Conservation (phyloP, 1,140 invertebrate species). For the Papilio glaucus region DNA sequence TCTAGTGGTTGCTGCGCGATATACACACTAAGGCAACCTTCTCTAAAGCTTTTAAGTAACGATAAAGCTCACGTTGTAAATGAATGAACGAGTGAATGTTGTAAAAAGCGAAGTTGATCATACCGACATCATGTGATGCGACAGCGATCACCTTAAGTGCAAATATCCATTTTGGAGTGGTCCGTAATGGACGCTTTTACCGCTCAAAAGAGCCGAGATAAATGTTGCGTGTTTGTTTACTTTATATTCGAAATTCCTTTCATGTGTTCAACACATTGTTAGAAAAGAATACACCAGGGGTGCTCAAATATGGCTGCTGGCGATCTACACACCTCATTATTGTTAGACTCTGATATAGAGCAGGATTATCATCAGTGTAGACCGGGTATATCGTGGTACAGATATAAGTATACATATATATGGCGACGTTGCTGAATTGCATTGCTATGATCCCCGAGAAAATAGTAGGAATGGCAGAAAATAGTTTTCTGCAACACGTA, state of each 20-base stretch:
- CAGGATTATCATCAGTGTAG: too few relatives aligned
- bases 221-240: slow-evolving; percentile 38
- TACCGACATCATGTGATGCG: slow-evolving; percentile 37
- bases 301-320: too few relatives aligned
- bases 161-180: slow-evolving; percentile 39
- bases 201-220: slow-evolving; percentile 37
- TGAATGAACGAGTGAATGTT: slow-evolving; percentile 22
- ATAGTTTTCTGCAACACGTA: too few relatives aligned
- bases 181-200: slow-evolving; percentile 39
- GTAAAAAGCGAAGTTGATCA: slow-evolving; percentile 36
- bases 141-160: slow-evolving; percentile 39
- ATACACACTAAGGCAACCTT: neutral
- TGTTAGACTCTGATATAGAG: too few relatives aligned
- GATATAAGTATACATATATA: too few relatives aligned
- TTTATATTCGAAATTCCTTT: slow-evolving; percentile 30
- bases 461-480: too few relatives aligned
- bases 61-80: slow-evolving; percentile 33
- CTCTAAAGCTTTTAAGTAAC: slow-evolving; percentile 29
- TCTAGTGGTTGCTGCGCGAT: neutral
- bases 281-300: slow-evolving; percentile 4
- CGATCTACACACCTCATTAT: too few relatives aligned
- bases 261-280: slow-evolving; percentile 35
- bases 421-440: too few relatives aligned
- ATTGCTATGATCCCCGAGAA: too few relatives aligned
- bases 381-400: too few relatives aligned